Evolutionary conservation across 2,888 invertebrate species (phyloP), one percentile per base, ranked within the genome.

Genomic region (Sicus ferrugineus): DNA sequence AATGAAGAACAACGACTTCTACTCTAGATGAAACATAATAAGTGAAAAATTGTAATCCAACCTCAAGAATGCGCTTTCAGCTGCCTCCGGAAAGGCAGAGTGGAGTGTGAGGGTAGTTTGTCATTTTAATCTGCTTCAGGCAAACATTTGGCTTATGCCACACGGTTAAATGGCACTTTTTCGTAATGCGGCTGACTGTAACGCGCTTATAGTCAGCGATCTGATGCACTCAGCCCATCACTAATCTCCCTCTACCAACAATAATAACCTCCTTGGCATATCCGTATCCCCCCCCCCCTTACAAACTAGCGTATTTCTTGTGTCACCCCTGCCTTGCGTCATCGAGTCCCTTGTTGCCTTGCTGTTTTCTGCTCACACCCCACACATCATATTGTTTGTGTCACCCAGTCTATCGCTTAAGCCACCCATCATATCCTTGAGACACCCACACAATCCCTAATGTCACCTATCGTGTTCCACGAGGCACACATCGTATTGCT

Each of bases 21-120:
- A 70, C 67, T 63, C 50, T 67, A 65, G 72, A 71, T 72, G 74
- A 73, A 72, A 73, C 74, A 74, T 72, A n/a, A n/a, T n/a, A 73
- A 75, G 74, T 75, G 73, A 75, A 74, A 75, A 73, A 74, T 75
- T 72, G 72, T 73, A 75, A 73, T 73, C 74, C 70, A 70, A 70
- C 69, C 70, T 50, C 66, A 70, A 69, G 68, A 73, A 68, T 67
- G 38, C 64, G 48, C 30, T 28, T 58, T 58, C 30, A 67, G 56
- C 16, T n/a, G 54, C 31, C 14, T 14, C 48, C 46, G 46, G 11
- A 14, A n/a, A n/a, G n/a, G n/a, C n/a, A n/a, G n/a, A n/a, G n/a
- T n/a, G n/a, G n/a, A n/a, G n/a, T n/a, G n/a, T n/a, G 21, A 9
- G 23, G 11, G 23, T 52, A 14, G 26, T n/a, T n/a, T 7, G n/a